Evolutionary conservation across 1,140 invertebrate species (phyloP).

Genomic region (Rhagoletis zephyria): DNA sequence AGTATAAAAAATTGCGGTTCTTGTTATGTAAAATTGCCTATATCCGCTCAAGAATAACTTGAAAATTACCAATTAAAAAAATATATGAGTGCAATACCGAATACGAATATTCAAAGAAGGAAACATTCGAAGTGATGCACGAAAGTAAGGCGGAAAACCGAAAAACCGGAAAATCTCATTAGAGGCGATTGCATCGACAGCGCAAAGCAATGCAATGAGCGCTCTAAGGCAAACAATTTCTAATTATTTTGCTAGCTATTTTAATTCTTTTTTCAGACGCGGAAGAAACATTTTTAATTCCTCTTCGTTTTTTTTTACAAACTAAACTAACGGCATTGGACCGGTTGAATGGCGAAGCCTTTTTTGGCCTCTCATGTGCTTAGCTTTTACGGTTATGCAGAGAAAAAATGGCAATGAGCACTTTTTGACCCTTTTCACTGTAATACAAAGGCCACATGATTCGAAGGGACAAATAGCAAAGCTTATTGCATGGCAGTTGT

Average conservation of each 20-base stretch:
- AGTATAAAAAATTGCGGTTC: too few species aligned
- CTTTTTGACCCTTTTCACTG: slow-evolving; percentile 5
- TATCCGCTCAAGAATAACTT: too few species aligned
- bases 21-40: neutral
- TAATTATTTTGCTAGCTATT: slow-evolving; percentile 26
- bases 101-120: neutral
- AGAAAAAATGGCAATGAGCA: neutral
- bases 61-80: too few species aligned
- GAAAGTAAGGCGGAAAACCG: neutral
- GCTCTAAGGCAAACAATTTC: slow-evolving; percentile 3
- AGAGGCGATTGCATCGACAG: neutral
- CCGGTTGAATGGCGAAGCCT: neutral
- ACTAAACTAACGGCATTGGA: neutral
- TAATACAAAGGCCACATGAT: neutral
- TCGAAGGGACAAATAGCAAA: slow-evolving; percentile 24
- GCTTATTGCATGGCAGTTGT: neutral
- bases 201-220: neutral
- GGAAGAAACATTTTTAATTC: neutral
- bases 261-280: neutral
- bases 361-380: neutral
- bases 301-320: too few species aligned
- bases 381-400: slow-evolving; percentile 8
- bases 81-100: neutral
- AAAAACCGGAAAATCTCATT: slow-evolving; percentile 17
- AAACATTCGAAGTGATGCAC: neutral